A percentile compares a stretch with the other conserved stretches of the same genome.
phyloP scores from a whole-genome alignment of 1,140 invertebrate species.

The Doryteuthis pealeii region DNA sequence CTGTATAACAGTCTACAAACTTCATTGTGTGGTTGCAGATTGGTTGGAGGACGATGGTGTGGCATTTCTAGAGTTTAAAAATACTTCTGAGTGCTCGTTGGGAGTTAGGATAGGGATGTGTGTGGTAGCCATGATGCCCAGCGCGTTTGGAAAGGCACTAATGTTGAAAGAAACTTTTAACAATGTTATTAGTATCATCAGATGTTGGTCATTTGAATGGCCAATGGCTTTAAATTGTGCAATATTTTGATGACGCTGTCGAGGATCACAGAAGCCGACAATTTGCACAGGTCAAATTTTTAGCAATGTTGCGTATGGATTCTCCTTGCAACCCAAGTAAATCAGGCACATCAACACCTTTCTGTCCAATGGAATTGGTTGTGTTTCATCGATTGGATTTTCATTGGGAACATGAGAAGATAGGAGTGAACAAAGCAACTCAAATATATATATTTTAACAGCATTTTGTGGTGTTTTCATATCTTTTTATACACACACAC shows the following conservation, averaged over 20 bases:
- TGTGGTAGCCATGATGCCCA: slow-evolving; percentile 29
- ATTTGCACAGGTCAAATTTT: slow-evolving; percentile 31
- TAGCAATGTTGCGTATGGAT: slow-evolving; percentile 19
- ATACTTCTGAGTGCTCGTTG: slow-evolving; percentile 16
- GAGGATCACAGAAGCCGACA: slow-evolving; percentile 11
- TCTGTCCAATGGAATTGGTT: no score
- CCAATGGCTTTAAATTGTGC: slow-evolving; percentile 22
- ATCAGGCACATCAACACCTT: slow-evolving; percentile 26
- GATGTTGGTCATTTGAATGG: slow-evolving; percentile 21
- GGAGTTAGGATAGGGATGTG: slow-evolving; percentile 31
- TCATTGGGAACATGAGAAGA: no score
- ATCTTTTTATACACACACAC: no score
- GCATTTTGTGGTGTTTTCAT: no score
- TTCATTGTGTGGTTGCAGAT: slow-evolving; percentile 21
- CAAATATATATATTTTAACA: no score
- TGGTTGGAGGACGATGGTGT: slow-evolving; percentile 25
- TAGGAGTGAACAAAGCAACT: no score
- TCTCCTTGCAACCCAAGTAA: slow-evolving; percentile 21
- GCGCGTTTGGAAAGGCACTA: slow-evolving; percentile 27
- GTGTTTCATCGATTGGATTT: no score
- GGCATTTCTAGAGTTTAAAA: slow-evolving; percentile 30
- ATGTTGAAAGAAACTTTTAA: slow-evolving; percentile 14
- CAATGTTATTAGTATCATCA: neutral
- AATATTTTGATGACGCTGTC: slow-evolving; percentile 19
- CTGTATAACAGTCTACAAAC: slow-evolving; percentile 24